Evolutionary conservation across 2,113 vertebrate genomes (phyloP), one percentile per base, ranked within the genome.

Genomic region (Silurus meridionalis): DNA sequence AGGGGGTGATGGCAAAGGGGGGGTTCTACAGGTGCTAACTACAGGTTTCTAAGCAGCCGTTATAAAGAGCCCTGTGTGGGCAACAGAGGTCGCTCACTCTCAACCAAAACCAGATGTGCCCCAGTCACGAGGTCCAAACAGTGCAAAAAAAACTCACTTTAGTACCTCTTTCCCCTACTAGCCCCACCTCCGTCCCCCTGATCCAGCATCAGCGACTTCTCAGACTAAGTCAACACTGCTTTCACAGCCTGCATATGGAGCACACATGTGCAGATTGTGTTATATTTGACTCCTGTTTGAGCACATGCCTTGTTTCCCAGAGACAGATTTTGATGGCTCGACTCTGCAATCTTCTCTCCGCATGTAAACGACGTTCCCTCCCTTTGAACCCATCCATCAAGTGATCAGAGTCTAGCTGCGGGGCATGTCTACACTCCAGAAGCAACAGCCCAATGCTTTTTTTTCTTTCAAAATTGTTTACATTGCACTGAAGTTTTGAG

Each of bases 31-130:
- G 74, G 88, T 90, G 89, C 69, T 84, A 52, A 87, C 84, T 83
- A 71, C 78, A 86, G 69, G 81, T 83, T 84, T 60, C 85, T 74
- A 83, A 80, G 86, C 80, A 83, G 60, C 77, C 25, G 10, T 80
- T 85, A 88, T 85, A 90, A 90, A 89, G 84, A 64, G 75, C 63
- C 74, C 86, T 60, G 90, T 90, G 87, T 91, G 79, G 71, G 72
- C 60, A 46, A 57, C 19, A 72, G 25, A 77, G 77, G 64, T 80
- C 48, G 85, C n/a, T 64, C 66, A 9, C 58, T 83, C 84, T 83
- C 19, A 66, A 88, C 79, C 60, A 60, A 82, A 87, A 88, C 83
- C 90, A 89, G 88, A 90, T 91, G 89, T 87, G 75, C 61, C 64
- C 83, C 57, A 87, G 88, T 79, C 77, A 53, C 61, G 64, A 64